Base-by-base conservation (phyloP, 2,888 invertebrate species). In the Bellardia bayeri region DNA sequence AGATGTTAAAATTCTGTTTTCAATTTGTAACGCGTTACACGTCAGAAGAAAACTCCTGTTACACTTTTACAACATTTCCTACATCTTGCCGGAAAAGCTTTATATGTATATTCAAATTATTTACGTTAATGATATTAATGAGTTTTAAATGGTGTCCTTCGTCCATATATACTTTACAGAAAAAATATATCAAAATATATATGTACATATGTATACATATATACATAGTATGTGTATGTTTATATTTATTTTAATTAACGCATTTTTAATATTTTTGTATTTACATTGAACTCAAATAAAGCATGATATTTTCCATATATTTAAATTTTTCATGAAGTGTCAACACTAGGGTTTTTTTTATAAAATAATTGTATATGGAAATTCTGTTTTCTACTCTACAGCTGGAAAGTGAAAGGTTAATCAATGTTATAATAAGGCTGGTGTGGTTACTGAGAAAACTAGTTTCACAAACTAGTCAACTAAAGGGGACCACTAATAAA, bases 341-440 rank as follows among this genome's bases (percentile, higher is more conserved):
- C 75, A 82, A 76, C 82, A 82, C 82, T 75, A 14, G 63, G 51
- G 51, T 75, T 68, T 68, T 75, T 69, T 33, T 69, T 69, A 68
- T n/a, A 14, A 8, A 37, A 63, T 63, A 58, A n/a, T 61, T 61
- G 0, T 2, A 3, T 9, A 56, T 4, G 8, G 4, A 7, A 33
- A 13, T 61, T 61, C 30, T 23, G 23, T 16, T 56, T 54, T 2
- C 8, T 61, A 14, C 14, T 14, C 61, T 61, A 14, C 14, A 61
- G 23, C n/a, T 13, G 51, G 6, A 6, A 51, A 14, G 51, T 51
- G 51, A 14, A 51, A 51, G 51, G n/a, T 58, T 58, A 54, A 54
- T 37, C 37, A 37, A 6, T 23, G 23, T 23, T 23, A 23, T 23
- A 23, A 23, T 23, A 1, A 23, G 23, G 23, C 23, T 23, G 23